Evolutionary conservation across 1,140 invertebrate genomes (phyloP).

Genomic region (Apis florea): DNA sequence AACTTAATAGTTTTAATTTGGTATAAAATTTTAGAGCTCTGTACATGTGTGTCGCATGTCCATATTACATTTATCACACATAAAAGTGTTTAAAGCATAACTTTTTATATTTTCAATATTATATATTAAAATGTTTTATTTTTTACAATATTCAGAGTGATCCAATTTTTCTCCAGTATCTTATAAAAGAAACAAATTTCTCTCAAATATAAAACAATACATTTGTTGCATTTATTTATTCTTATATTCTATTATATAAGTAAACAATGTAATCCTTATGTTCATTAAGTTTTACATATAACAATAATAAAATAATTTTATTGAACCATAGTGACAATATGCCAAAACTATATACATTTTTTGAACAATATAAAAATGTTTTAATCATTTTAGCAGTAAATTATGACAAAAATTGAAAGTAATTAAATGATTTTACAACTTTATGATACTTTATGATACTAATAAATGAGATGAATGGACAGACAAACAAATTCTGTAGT

Average conservation of each 20-base stretch:
- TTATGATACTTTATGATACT: slow-evolving; percentile 54
- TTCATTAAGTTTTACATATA: slow-evolving; percentile 27
- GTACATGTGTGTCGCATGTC: slow-evolving; percentile 77
- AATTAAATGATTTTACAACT: slow-evolving; percentile 47
- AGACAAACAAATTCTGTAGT: slow-evolving; percentile 59
- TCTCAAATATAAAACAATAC: slow-evolving; percentile 32
- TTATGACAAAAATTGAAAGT: slow-evolving; percentile 35
- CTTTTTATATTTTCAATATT: background rate
- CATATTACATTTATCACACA: slow-evolving; percentile 56
- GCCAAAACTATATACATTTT: slow-evolving; percentile 48
- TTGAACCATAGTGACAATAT: slow-evolving; percentile 62
- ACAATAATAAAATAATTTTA: slow-evolving; percentile 29
- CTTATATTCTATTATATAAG: slow-evolving; percentile 30
- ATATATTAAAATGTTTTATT: slow-evolving; percentile 22
- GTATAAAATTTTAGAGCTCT: slow-evolving; percentile 61
- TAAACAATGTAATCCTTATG: slow-evolving; percentile 25
- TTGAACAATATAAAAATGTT: background rate
- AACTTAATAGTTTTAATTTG: slow-evolving; percentile 26
- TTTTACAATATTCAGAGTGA: slow-evolving; percentile 39
- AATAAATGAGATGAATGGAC: slow-evolving; percentile 60
- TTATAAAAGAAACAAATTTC: slow-evolving; percentile 55
- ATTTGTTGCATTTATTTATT: slow-evolving; percentile 39
- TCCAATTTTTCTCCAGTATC: slow-evolving; percentile 66
- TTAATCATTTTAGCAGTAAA: slow-evolving; percentile 10
- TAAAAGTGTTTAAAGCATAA: slow-evolving; percentile 28